Conservation (phyloP, 2,888 invertebrate genomes). For the Ormyrus labotus region DNA sequence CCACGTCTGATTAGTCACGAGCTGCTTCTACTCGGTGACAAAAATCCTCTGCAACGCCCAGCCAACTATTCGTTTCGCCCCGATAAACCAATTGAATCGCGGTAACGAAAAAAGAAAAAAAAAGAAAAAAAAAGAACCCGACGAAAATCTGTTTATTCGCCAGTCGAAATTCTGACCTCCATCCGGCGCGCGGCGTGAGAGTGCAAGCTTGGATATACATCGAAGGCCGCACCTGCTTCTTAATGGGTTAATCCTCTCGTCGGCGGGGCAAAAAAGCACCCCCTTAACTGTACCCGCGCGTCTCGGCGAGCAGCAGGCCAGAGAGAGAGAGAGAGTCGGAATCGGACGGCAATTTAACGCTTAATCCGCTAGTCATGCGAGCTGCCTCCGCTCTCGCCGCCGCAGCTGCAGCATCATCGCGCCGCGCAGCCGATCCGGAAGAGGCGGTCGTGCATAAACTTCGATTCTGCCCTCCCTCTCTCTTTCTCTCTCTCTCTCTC, state of each 20-base stretch:
- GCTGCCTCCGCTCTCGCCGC: not conserved
- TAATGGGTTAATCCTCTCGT: conserved; percentile 14
- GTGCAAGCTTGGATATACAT: too few species aligned
- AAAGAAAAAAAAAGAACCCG: too few species aligned
- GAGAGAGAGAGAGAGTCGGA: not conserved
- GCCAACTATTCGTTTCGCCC: too few species aligned
- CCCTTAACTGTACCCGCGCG: conserved; percentile 22
- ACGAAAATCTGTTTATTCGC: too few species aligned
- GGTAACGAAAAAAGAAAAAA: too few species aligned
- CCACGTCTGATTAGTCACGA: conserved; percentile 32
- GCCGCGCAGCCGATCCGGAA: conserved; percentile 35
- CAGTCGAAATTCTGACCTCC: too few species aligned
- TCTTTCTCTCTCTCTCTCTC: not conserved
- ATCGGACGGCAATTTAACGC: conserved; percentile 26
- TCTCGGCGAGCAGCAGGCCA: not conserved
- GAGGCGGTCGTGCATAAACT: conserved; percentile 41
- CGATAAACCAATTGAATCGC: too few species aligned
- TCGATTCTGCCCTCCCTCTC: not conserved
- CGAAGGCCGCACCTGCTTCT: not conserved
- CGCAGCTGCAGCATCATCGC: conserved; percentile 19
- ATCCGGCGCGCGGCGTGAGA: too few species aligned
- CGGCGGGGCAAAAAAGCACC: conserved; percentile 14
- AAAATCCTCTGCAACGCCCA: too few species aligned
- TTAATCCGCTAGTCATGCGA: conserved; percentile 35
- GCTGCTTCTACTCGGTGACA: conserved; percentile 22